Conservation (phyloP, 37 sponge, comb jelly and placozoan species). For the Mnemiopsis leidyi region DNA sequence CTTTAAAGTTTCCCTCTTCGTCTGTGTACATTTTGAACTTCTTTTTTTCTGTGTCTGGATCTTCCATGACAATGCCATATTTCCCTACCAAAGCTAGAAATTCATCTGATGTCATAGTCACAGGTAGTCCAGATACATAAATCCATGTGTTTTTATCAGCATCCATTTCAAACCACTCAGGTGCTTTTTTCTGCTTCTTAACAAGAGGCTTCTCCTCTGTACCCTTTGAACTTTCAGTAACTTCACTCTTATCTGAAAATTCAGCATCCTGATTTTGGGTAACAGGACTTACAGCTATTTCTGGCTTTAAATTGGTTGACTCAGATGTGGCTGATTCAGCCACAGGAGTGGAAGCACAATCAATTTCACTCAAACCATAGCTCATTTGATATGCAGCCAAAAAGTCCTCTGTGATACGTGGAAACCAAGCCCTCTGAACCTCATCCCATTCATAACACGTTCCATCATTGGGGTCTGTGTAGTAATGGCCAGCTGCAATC, state of each 20-base stretch:
- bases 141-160: constrained; percentile 79
- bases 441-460: constrained; percentile 92
- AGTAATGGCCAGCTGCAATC: constrained; percentile 65
- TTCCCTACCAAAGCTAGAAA: constrained; percentile 84
- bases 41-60: constrained; percentile 77
- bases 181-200: constrained; percentile 66
- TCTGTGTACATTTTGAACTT: constrained; percentile 91
- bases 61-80: constrained; percentile 87
- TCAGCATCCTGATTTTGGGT: not conserved
- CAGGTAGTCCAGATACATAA: constrained; percentile 88
- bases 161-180: constrained; percentile 94
- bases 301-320: not conserved
- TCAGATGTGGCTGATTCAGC: constrained; percentile 54
- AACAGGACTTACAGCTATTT: not conserved
- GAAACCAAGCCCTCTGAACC: constrained; percentile 89
- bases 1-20: constrained; percentile 81
- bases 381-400: constrained; percentile 85
- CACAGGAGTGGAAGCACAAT: not conserved
- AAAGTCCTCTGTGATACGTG: constrained; percentile 87
- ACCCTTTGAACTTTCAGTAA: not conserved
- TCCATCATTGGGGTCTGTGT: constrained; percentile 83
- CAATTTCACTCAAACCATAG: constrained; percentile 71
- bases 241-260: not conserved
- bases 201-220: not conserved
- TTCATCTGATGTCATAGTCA: constrained; percentile 80